Evolutionary conservation across 2,797 vertebrate genomes (phyloP).

Genomic region (Argya squamiceps): DNA sequence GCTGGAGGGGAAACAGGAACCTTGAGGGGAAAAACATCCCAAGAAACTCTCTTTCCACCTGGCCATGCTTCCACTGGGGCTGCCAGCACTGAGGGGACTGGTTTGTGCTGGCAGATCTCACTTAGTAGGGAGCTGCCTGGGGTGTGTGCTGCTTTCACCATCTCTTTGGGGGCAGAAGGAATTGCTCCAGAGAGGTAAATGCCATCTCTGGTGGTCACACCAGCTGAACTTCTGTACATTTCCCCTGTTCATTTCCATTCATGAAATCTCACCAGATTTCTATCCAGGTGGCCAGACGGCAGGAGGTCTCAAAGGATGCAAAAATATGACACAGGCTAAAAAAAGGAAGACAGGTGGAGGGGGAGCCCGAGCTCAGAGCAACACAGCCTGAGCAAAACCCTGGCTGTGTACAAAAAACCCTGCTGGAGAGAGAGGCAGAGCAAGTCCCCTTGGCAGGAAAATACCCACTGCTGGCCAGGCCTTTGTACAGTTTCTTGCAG

Average conservation of each 20-base stretch:
- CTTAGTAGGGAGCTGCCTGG: neutral
- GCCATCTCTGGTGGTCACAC: neutral
- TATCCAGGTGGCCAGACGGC: neutral
- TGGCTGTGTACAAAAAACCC: neutral
- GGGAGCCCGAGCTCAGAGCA: neutral
- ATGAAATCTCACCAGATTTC: neutral
- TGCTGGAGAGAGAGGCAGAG: neutral
- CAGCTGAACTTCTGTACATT: neutral
- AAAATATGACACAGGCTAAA: neutral
- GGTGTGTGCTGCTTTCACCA: neutral
- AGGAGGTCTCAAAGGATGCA: neutral
- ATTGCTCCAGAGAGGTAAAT: neutral
- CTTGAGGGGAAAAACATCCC: slow-evolving; percentile 10
- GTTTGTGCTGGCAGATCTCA: neutral
- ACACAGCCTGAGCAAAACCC: neutral
- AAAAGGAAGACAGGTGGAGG: neutral
- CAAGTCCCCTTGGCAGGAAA: neutral
- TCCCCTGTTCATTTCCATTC: neutral
- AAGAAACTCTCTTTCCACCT: slow-evolving; percentile 14
- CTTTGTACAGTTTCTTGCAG: neutral
- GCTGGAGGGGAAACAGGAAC: slow-evolving; percentile 53
- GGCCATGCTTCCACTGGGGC: neutral
- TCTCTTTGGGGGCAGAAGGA: neutral
- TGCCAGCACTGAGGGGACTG: rapidly evolving
- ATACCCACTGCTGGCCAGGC: neutral